These are phyloP conservation scores for Pomatorhinus ruficollis DNA, from an alignment of 2,113 vertebrate genomes.

Conservation along the genomic window DNA sequence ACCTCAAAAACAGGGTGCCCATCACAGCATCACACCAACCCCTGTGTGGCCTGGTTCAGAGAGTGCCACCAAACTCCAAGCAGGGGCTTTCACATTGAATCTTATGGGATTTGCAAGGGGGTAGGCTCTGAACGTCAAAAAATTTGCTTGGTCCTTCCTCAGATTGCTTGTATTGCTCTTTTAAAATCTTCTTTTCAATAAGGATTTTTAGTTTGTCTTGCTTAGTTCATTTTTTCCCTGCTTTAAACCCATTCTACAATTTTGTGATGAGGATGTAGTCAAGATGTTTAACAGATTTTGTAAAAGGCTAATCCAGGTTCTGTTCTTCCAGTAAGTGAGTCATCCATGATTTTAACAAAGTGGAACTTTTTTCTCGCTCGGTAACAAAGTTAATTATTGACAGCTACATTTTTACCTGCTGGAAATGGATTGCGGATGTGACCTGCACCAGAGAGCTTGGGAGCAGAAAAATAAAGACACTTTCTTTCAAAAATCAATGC, in stretches of 20 bases:
- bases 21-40: neutral
- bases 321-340: neutral
- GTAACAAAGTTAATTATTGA: neutral
- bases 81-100: neutral
- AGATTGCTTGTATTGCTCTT: rapidly evolving
- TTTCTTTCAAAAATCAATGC: neutral
- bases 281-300: neutral
- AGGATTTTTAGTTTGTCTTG: neutral
- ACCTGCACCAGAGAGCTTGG: rapidly evolving
- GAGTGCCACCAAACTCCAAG: neutral
- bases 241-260: neutral
- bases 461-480: neutral
- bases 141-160: neutral
- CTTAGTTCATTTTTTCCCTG: rapidly evolving
- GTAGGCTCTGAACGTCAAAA: neutral
- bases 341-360: neutral
- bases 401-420: neutral
- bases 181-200: neutral
- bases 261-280: rapidly evolving
- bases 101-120: rapidly evolving
- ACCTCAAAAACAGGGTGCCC: neutral
- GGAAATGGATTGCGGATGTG: neutral
- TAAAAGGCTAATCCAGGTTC: neutral
- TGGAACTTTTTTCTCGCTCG: rapidly evolving
- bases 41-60: neutral